These are phyloP conservation scores for Hyperoodon ampullatus DNA, from an alignment of 2,113 vertebrate species.

Conservation along the genomic window DNA sequence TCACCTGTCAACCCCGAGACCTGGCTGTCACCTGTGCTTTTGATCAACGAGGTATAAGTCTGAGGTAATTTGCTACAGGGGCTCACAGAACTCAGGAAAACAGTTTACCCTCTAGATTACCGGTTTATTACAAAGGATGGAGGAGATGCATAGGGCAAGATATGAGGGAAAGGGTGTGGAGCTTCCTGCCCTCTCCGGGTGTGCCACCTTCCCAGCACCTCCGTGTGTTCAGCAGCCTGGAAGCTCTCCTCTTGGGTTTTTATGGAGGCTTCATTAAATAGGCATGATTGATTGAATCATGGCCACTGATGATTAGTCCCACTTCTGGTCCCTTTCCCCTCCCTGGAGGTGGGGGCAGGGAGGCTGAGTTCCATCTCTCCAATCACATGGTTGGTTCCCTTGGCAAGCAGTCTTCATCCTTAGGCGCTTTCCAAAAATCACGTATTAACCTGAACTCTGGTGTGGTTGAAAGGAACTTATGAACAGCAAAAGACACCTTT, in stretches of 20 bases:
- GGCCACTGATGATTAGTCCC: neutral
- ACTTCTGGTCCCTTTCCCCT: neutral
- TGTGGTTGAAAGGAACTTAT: neutral
- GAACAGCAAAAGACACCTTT: neutral
- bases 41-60: neutral
- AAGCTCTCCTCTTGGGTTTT: neutral
- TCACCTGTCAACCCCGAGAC: neutral
- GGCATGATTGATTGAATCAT: neutral
- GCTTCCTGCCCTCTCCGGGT: rapidly evolving
- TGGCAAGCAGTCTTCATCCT: neutral
- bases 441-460: neutral
- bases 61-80: neutral
- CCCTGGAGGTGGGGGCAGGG: neutral
- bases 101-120: neutral
- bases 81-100: neutral
- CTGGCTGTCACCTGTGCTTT: neutral
- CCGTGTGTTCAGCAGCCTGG: neutral
- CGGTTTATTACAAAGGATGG: neutral
- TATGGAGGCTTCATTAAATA: neutral
- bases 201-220: neutral
- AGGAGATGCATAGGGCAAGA: neutral
- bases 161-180: neutral
- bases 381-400: neutral
- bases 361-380: neutral
- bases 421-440: neutral